phyloP scores from a whole-genome alignment of 2,888 invertebrate species.

The Troides aeacus region DNA sequence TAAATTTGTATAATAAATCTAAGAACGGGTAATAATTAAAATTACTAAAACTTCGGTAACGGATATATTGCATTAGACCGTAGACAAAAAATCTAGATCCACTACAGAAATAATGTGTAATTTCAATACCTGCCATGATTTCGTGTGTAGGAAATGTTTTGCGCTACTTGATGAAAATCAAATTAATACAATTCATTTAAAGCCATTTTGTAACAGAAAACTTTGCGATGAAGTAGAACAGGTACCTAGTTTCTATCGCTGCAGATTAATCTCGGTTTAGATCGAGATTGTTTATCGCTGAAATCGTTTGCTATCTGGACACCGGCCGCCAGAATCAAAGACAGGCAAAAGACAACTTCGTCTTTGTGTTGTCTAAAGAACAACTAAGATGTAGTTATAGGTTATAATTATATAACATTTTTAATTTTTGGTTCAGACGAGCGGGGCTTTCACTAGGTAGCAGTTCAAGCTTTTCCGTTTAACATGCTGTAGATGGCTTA shows the following conservation, averaged over 20 bases:
- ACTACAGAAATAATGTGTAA: no score
- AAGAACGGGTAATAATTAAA: no score
- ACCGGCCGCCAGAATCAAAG: conserved; percentile 17
- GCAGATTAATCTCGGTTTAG: conserved; percentile 8
- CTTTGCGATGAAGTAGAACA: neutral
- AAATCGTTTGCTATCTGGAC: conserved; percentile 39
- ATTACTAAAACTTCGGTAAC: no score
- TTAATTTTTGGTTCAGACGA: neutral
- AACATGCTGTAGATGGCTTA: no score
- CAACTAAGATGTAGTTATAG: neutral
- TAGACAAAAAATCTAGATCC: no score
- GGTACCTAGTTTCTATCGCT: conserved; percentile 16
- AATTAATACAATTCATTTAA: neutral
- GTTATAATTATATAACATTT: neutral
- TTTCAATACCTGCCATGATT: no score
- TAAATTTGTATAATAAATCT: no score
- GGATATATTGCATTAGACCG: no score
- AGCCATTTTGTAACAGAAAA: neutral
- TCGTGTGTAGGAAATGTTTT: no score
- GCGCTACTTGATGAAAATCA: neutral
- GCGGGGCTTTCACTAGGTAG: neutral
- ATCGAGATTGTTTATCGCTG: conserved; percentile 26
- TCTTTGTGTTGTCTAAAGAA: conserved; percentile 38
- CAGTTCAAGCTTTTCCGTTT: no score
- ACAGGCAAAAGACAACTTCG: conserved; percentile 2